phyloP scores from a whole-genome alignment of 2,113 vertebrate species.

The Spilogale gracilis region DNA sequence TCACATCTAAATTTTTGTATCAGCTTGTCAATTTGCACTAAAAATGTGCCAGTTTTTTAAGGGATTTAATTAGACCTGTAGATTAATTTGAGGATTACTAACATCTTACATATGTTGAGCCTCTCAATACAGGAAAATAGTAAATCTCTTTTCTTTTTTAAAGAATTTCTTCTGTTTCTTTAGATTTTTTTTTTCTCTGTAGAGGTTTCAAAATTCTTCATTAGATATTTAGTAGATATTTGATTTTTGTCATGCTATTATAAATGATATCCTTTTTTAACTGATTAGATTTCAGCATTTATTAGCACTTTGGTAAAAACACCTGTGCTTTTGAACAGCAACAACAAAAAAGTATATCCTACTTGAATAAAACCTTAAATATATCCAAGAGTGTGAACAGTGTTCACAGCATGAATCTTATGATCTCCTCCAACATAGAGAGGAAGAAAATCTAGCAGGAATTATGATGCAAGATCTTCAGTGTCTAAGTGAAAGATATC shows the following conservation, averaged over 20 bases:
- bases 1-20: background rate
- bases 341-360: background rate
- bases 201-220: background rate
- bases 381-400: background rate
- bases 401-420: background rate
- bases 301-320: background rate
- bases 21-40: background rate
- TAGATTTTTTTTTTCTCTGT: background rate
- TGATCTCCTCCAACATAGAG: background rate
- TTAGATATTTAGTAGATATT: background rate
- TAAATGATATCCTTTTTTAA: background rate
- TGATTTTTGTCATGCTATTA: background rate
- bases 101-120: background rate
- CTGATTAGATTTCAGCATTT: background rate
- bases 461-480: background rate
- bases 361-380: conserved; percentile 26
- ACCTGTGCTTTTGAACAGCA: background rate
- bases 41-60: background rate
- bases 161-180: background rate
- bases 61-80: background rate
- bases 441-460: background rate
- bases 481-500: background rate
- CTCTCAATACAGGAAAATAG: conserved; percentile 3
- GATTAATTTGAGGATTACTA: background rate
- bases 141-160: background rate